Evolutionary conservation across 2,113 vertebrate species (phyloP).

Genomic region (Aramus guarauna): DNA sequence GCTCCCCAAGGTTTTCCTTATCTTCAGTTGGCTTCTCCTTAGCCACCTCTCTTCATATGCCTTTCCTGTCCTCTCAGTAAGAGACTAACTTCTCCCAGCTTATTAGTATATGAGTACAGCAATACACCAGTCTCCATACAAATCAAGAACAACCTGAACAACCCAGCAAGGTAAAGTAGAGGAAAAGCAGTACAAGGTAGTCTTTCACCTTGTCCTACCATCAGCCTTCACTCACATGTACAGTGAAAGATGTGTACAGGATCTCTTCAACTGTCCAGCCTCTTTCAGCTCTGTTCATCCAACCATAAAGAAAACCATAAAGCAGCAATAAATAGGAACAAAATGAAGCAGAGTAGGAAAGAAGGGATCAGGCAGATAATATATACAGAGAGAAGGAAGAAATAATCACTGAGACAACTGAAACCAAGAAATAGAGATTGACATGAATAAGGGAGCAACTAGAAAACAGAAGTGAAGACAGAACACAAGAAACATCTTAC

Average conservation of each 20-base stretch:
- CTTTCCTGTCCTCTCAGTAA: background rate
- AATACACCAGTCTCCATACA: background rate
- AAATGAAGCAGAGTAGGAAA: background rate
- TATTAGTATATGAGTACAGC: background rate
- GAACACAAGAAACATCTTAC: background rate
- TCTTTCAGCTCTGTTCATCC: background rate
- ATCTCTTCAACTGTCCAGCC: background rate
- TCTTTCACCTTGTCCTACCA: background rate
- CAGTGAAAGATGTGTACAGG: background rate
- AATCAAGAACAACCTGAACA: background rate
- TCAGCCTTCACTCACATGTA: background rate
- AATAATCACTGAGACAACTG: background rate
- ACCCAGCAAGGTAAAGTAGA: background rate
- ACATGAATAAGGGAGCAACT: background rate
- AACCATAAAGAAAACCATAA: background rate
- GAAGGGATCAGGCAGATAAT: background rate
- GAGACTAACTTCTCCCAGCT: background rate
- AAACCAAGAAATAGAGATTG: background rate
- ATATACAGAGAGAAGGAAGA: background rate
- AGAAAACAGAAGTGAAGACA: background rate
- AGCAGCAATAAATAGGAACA: background rate
- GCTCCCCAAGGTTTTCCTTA: background rate
- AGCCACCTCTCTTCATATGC: background rate
- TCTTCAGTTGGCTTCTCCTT: background rate
- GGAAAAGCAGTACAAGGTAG: background rate